Base-by-base conservation (phyloP, 2,113 vertebrate genomes). In the Syngnathus floridae region DNA sequence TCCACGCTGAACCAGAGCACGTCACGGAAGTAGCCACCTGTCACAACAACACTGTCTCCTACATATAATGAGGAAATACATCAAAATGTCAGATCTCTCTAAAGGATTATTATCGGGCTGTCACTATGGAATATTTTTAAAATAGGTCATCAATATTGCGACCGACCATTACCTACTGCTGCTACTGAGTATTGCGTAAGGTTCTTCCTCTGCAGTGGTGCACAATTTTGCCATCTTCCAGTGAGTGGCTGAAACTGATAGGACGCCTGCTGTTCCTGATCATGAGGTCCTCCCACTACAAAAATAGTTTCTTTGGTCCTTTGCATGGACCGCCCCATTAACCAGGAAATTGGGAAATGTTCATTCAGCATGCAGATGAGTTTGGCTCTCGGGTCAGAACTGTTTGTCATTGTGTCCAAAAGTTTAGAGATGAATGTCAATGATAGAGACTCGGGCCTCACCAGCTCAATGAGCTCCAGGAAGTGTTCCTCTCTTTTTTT, bases 1-100 rank as follows among this genome's bases (percentile, higher is more conserved):
- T 94, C 93, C 86, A 93, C 93, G 0, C 88, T 92, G 71, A 93
- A 93, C 94, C 94, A 95, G 63, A 93, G 82, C 61, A 94, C 90
- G 5, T 94, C 93, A 11, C 91, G 90, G 79, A 93, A 94, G 81
- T 92, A 88, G 1, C 94, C 94, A 0, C 94, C 94, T 1, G 93
- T 94, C 70, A 95, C 93, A n/a, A 86, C 67, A 56, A 88, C 78
- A 2, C 31, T 76, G 74, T 87, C 83, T 22, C 85, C 87, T 88
- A 49, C 41, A 64, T 2, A 35, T 45, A 16, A 55, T 14, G 4
- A 54, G 5, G 48, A 66, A 54, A 69, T 26, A n/a, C 58, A 31
- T 59, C 35, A 62, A 49, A 26, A 0, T 26, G 36, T 19, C 17
- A n/a, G 17, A 48, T 19, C 17, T 48, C 17, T n/a, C 6, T 19